Evolutionary conservation across 2,113 vertebrate species (phyloP), one percentile per base, ranked within the genome.

Genomic region (Amphiprion percula): DNA sequence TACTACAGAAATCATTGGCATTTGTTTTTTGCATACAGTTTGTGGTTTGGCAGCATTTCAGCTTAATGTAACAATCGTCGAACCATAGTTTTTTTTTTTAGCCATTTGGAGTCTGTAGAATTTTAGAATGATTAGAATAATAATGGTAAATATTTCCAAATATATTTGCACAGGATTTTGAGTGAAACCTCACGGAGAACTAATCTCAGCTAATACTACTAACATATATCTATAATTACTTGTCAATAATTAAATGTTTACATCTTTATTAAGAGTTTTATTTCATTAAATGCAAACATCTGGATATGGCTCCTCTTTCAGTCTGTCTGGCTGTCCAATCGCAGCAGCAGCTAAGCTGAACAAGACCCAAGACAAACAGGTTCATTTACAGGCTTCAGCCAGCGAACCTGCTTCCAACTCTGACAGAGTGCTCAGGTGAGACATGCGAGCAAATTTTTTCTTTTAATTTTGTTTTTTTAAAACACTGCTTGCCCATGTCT

Each of bases 251-350:
- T 46, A 12, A 56, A 64, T 55, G 44, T 66, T 8, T 19, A 23
- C 54, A 14, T 60, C 5, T 24, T 63, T 24, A 26, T 71, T 1
- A 70, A 30, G 3, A 44, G 30, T 74, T 83, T 44, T 37, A 59
- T 61, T 46, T n/a, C 30, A 56, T 28, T 46, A 5, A 67, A 62
- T 70, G 19, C 21, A 11, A 71, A 52, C 28, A 19, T 49, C 10
- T 77, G 60, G 11, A 10, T 52, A 0, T 77, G 24, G 74, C 0
- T 26, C 65, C 53, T 44, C 64, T 65, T 37, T 70, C 91, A 99
- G 98, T 91, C 94, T 99, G 90, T 99, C 98, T 24, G 98, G 98
- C 74, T 99, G 98, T 82, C 98, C 98, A 76, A 98, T 99, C 74
- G 98, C 98, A 87, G 98, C 98, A 77, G 97, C 97, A 64, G 94